Conservation (phyloP, 2,888 invertebrate species). For the Anticlea derivata region DNA sequence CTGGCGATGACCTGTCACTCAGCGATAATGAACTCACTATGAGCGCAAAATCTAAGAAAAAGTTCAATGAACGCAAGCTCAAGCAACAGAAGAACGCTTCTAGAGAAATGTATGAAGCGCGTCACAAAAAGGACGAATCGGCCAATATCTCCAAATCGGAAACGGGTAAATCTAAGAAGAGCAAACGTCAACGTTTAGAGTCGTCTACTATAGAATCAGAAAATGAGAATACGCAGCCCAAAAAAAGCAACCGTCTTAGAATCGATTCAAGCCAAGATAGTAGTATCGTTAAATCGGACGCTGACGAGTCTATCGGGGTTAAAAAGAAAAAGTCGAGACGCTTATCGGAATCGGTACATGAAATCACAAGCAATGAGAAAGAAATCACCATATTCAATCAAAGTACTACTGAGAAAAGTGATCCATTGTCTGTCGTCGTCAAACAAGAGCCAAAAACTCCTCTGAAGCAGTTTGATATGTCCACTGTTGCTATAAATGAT, state of each 20-base stretch:
- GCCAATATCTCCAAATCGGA: constrained; percentile 39
- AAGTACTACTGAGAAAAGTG: constrained; percentile 42
- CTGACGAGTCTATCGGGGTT: constrained; percentile 35
- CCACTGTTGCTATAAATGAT: constrained; percentile 54
- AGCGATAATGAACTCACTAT: constrained; percentile 73
- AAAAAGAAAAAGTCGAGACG: constrained; percentile 48
- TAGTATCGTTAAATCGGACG: constrained; percentile 36
- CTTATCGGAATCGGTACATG: constrained; percentile 50
- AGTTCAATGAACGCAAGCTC: constrained; percentile 66
- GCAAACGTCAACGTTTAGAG: constrained; percentile 50
- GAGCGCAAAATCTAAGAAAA: constrained; percentile 69
- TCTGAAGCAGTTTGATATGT: constrained; percentile 51
- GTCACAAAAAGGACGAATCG: constrained; percentile 58
- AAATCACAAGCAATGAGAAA: constrained; percentile 57
- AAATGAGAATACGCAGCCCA: constrained; percentile 44
- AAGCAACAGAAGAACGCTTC: constrained; percentile 76
- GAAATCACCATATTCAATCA: constrained; percentile 61
- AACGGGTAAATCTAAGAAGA: constrained; percentile 38
- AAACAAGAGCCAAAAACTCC: constrained; percentile 69
- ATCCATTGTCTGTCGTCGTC: constrained; percentile 57
- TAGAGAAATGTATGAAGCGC: constrained; percentile 72
- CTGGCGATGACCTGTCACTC: constrained; percentile 72
- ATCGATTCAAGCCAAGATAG: constrained; percentile 62
- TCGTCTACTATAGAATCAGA: constrained; percentile 57
- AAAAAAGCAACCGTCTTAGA: constrained; percentile 58